These are phyloP conservation scores for Emydura subglobosa DNA, from an alignment of 2,113 vertebrate species.

Conservation along the genomic window DNA sequence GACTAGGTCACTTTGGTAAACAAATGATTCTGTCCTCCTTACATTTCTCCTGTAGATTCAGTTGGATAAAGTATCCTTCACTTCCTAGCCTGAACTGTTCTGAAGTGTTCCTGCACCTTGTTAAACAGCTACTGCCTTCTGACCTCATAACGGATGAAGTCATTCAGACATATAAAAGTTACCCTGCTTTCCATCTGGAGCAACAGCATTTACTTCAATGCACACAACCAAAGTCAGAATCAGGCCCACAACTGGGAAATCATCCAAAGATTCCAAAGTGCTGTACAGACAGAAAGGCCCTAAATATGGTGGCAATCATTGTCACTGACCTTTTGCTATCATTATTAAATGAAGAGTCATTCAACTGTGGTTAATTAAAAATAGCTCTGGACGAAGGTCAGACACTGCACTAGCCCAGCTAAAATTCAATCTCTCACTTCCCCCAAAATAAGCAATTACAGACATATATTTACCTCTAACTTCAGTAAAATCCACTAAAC, in stretches of 20 bases:
- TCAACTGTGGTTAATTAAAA: not conserved
- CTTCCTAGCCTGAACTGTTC: not conserved
- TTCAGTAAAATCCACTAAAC: not conserved
- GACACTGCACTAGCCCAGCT: not conserved
- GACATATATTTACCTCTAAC: not conserved
- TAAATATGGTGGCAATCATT: not conserved
- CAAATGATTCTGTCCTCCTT: not conserved
- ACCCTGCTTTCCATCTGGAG: not conserved
- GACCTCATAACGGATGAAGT: not conserved
- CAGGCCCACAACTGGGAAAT: fast-evolving
- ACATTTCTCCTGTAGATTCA: not conserved
- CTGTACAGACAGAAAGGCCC: not conserved
- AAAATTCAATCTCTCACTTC: not conserved
- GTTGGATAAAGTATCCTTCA: not conserved
- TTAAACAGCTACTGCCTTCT: not conserved
- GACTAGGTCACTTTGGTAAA: not conserved
- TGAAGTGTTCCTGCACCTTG: not conserved
- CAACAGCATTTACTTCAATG: not conserved
- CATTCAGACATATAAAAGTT: fast-evolving
- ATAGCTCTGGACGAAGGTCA: not conserved
- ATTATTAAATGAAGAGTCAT: not conserved
- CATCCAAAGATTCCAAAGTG: not conserved
- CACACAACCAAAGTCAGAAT: not conserved
- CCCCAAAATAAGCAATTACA: fast-evolving
- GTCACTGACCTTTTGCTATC: not conserved